Conservation (phyloP, 2,888 invertebrate genomes). For the Melieria picta region DNA sequence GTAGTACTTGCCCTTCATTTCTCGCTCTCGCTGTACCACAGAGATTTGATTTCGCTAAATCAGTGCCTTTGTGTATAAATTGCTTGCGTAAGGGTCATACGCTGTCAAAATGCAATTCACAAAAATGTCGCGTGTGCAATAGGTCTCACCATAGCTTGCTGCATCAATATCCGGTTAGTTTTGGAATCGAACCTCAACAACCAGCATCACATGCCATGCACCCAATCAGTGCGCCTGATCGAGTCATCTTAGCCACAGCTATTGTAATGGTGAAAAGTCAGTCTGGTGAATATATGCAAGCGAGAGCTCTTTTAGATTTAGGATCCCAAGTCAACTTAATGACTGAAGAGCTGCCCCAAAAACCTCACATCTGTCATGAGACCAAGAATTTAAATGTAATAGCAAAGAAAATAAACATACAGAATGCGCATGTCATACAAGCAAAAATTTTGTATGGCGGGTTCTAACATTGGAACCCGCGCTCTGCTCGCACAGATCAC, state of each 20-base stretch:
- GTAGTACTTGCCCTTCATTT: slow-evolving; percentile 11
- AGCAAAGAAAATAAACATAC: too few species aligned
- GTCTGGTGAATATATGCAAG: slow-evolving; percentile 20
- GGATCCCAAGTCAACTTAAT: slow-evolving; percentile 32
- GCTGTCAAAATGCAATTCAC: slow-evolving; percentile 31
- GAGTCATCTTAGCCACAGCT: slow-evolving; percentile 35
- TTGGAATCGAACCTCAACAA: slow-evolving; percentile 13
- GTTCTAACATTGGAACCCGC: too few species aligned
- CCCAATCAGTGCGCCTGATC: slow-evolving; percentile 4
- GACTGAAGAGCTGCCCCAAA: slow-evolving; percentile 32
- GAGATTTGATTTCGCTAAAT: slow-evolving; percentile 16
- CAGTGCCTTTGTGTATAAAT: slow-evolving; percentile 23
- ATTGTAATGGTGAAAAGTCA: slow-evolving; percentile 28
- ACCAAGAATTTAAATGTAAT: slow-evolving; percentile 17
- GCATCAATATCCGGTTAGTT: slow-evolving; percentile 32
- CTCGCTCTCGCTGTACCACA: not conserved
- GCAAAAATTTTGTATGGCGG: too few species aligned
- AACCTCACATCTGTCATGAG: slow-evolving; percentile 22
- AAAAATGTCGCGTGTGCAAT: slow-evolving; percentile 33
- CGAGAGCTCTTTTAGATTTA: slow-evolving; percentile 28
- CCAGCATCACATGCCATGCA: slow-evolving; percentile 16
- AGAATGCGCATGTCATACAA: too few species aligned
- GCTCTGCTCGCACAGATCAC: too few species aligned
- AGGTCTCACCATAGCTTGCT: slow-evolving; percentile 32
- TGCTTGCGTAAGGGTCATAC: slow-evolving; percentile 37